Evolutionary conservation across 1,140 invertebrate species (phyloP).

Genomic region (Sinonovacula constricta): DNA sequence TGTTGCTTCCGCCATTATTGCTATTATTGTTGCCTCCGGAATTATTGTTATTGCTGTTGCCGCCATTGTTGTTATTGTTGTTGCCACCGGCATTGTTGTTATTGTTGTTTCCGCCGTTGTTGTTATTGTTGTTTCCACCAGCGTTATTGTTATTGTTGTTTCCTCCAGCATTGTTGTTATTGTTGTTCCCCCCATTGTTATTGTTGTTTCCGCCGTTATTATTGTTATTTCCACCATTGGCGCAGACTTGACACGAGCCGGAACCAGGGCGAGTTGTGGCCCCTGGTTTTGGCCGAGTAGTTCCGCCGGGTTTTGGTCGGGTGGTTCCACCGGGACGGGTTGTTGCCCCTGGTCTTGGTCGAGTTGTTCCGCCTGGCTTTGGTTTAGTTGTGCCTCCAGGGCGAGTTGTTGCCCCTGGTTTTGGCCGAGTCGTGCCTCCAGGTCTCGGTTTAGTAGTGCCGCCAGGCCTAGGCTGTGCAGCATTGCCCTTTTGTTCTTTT

Average conservation of each 20-base stretch:
- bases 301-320: slow-evolving; percentile 11
- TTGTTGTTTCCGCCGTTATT: not conserved
- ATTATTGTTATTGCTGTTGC: not conserved
- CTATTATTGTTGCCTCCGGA: not conserved
- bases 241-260: not conserved
- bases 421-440: slow-evolving; percentile 11
- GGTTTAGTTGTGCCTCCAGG: slow-evolving; percentile 9
- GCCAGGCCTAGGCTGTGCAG: slow-evolving; percentile 2
- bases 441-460: slow-evolving; percentile 34
- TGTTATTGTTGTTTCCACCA: not conserved
- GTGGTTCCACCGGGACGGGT: slow-evolving; percentile 36
- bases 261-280: slow-evolving; percentile 17
- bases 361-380: slow-evolving; percentile 39
- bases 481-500: not conserved
- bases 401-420: slow-evolving; percentile 26
- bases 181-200: not conserved
- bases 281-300: slow-evolving; percentile 23
- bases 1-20: not conserved
- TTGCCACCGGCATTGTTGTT: not conserved
- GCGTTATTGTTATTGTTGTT: not conserved
- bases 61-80: not conserved
- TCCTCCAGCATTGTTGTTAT: not conserved
- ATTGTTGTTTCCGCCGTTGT: not conserved
- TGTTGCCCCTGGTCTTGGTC: slow-evolving; percentile 18
- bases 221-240: not conserved